Evolutionary conservation across 2,113 vertebrate species (phyloP).

Genomic region (Xyrauchen texanus): DNA sequence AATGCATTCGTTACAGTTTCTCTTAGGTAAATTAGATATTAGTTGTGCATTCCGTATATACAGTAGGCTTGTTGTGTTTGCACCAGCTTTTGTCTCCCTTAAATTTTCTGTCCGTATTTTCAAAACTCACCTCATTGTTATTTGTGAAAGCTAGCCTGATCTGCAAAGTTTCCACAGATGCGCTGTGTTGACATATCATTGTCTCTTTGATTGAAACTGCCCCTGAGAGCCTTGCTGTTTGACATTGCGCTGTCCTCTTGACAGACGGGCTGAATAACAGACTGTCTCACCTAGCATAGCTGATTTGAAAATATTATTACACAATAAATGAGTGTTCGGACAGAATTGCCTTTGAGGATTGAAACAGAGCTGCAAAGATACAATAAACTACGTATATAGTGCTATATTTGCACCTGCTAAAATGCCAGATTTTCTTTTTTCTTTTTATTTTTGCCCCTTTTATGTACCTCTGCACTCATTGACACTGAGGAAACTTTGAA

Average conservation of each 20-base stretch:
- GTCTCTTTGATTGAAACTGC: constrained; percentile 46
- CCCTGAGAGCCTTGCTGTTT: constrained; percentile 36
- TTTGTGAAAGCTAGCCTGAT: constrained; percentile 11
- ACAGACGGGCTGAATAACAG: constrained; percentile 20
- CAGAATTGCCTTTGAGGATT: constrained; percentile 35
- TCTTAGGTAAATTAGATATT: neutral
- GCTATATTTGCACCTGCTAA: too few relatives aligned
- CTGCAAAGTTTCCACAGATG: constrained; percentile 29
- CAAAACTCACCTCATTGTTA: constrained; percentile 18
- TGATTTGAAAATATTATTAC: constrained; percentile 46
- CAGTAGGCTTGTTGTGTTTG: neutral
- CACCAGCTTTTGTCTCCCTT: neutral
- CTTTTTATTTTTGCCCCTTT: too few relatives aligned
- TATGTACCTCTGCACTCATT: too few relatives aligned
- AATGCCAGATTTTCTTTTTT: too few relatives aligned
- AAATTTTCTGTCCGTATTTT: neutral
- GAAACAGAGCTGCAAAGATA: neutral
- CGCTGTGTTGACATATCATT: constrained; percentile 30
- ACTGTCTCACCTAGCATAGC: neutral
- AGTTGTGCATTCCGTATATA: neutral
- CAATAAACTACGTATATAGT: too few relatives aligned
- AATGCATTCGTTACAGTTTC: neutral
- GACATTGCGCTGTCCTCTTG: constrained; percentile 28
- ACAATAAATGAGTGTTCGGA: constrained; percentile 28
- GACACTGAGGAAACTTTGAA: too few relatives aligned